Percentiles rank a stretch among this genome's conserved stretches.
Evolutionary conservation across 2,113 vertebrate species (phyloP).

Genomic region (Smithornis capensis): DNA sequence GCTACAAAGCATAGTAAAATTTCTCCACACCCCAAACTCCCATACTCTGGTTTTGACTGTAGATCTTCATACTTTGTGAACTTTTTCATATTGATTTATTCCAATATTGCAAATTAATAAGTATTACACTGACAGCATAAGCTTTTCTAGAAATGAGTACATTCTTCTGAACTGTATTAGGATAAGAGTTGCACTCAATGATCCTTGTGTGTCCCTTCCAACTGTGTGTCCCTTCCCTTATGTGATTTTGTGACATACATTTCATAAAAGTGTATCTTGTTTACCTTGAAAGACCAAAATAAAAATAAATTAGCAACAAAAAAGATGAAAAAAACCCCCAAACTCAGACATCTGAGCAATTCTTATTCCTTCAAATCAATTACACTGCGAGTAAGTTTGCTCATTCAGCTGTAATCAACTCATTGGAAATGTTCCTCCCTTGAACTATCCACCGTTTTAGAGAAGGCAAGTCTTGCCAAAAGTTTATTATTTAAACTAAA

Average conservation of each 20-base stretch:
- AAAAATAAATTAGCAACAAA: neutral
- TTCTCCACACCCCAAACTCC: neutral
- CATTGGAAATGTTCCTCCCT: neutral
- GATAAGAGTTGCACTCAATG: neutral
- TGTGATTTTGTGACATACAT: neutral
- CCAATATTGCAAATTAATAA: neutral
- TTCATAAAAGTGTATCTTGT: neutral
- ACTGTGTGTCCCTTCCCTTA: neutral
- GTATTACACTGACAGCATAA: neutral
- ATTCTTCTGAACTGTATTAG: neutral
- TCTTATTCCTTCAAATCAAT: neutral
- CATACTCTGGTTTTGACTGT: neutral
- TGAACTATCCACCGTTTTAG: neutral
- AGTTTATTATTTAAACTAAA: neutral
- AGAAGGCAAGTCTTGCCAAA: neutral
- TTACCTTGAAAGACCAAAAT: neutral
- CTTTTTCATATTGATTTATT: neutral
- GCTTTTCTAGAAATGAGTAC: neutral
- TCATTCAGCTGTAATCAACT: neutral
- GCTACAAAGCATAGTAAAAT: neutral
- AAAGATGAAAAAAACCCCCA: fast-evolving
- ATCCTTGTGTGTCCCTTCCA: neutral
- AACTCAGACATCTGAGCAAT: neutral
- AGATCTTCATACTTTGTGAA: neutral
- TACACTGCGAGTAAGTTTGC: neutral